Conservation (phyloP, 2,113 vertebrate species). For the Piaya cayana region DNA sequence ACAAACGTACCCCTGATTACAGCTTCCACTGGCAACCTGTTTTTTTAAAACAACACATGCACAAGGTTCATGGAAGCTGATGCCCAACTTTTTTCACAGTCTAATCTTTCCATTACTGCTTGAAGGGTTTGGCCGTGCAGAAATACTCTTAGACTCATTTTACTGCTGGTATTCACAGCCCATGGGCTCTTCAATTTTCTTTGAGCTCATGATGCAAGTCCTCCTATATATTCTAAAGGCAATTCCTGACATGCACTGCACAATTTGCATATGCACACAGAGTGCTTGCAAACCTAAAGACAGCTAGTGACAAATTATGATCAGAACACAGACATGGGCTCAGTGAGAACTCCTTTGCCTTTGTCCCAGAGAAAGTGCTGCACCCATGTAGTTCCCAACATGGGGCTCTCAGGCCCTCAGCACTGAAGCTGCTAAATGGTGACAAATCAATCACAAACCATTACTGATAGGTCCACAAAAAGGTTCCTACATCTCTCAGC, state of each 20-base stretch:
- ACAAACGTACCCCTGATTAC: slow-evolving; percentile 38
- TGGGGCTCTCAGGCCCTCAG: neutral
- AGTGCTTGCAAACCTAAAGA: neutral
- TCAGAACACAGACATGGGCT: neutral
- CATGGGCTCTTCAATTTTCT: neutral
- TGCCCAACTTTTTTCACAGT: neutral
- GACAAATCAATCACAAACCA: neutral
- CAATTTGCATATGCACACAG: neutral
- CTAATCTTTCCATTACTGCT: neutral
- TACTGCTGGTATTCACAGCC: neutral
- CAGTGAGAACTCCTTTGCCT: neutral
- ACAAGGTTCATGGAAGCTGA: slow-evolving; percentile 27
- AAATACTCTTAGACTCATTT: neutral
- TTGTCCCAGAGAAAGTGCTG: neutral
- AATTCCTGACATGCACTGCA: neutral
- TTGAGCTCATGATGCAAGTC: neutral
- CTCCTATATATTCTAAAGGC: neutral
- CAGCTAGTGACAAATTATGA: neutral
- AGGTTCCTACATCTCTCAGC: neutral
- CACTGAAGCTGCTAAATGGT: neutral
- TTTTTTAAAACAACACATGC: neutral
- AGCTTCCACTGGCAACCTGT: neutral
- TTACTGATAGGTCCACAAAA: slow-evolving; percentile 1
- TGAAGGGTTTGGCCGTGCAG: slow-evolving; percentile 23
- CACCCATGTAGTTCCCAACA: neutral